Evolutionary conservation across 2,797 vertebrate genomes (phyloP).

Genomic region (Alectoris magna): DNA sequence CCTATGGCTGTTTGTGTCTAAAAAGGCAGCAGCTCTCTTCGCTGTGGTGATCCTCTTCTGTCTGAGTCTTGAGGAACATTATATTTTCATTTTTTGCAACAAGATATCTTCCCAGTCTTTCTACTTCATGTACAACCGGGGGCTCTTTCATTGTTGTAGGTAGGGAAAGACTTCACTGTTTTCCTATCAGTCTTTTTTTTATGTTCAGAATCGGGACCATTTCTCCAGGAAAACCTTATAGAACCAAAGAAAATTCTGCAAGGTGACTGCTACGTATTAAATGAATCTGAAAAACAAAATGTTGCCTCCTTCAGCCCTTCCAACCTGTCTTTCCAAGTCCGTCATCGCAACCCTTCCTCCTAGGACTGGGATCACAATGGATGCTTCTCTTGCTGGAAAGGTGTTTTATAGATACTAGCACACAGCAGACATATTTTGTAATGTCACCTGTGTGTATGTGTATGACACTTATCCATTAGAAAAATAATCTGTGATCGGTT

Average conservation of each 20-base stretch:
- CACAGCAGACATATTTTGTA: fast-evolving
- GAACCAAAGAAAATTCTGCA: not conserved
- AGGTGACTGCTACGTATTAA: not conserved
- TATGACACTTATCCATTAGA: not conserved
- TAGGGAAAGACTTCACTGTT: not conserved
- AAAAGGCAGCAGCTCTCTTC: not conserved
- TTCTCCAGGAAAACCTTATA: not conserved
- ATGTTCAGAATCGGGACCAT: not conserved
- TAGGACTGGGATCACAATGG: not conserved
- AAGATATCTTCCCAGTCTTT: not conserved
- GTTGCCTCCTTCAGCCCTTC: not conserved
- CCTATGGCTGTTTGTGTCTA: not conserved
- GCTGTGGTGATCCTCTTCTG: not conserved
- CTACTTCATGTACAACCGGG: not conserved
- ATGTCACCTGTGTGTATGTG: not conserved
- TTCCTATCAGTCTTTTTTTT: not conserved
- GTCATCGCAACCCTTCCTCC: not conserved
- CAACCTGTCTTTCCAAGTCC: fast-evolving
- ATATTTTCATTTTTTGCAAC: not conserved
- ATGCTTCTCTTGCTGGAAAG: not conserved
- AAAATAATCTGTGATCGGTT: not conserved
- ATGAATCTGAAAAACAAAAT: not conserved
- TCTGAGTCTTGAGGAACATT: not conserved
- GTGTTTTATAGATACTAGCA: not conserved
- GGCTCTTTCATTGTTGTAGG: not conserved